Evolutionary conservation across 2,797 vertebrate species (phyloP).

Genomic region (Cyclura pinguis): DNA sequence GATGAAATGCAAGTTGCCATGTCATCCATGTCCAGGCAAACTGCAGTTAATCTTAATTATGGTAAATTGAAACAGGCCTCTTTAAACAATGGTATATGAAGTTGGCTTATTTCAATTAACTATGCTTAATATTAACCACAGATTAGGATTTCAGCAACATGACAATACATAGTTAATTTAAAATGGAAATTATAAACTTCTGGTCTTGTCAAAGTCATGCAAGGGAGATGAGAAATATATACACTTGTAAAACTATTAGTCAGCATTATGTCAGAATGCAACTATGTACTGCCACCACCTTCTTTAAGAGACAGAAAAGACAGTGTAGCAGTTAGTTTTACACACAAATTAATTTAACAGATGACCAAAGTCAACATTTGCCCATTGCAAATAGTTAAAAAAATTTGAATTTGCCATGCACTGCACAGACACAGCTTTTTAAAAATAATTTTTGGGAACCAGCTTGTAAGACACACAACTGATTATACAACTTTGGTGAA

Average conservation of each 20-base stretch:
- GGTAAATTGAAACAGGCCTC: background rate
- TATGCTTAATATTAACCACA: background rate
- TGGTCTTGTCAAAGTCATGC: background rate
- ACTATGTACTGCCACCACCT: background rate
- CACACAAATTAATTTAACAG: background rate
- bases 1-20: background rate
- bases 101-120: background rate
- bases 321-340: background rate
- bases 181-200: background rate
- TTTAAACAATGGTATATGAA: background rate
- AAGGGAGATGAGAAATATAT: background rate
- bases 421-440: background rate
- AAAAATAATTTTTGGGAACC: background rate
- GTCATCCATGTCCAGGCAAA: background rate
- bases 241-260: background rate
- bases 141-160: too few species aligned
- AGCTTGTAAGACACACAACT: background rate
- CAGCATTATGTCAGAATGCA: background rate
- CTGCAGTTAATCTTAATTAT: background rate
- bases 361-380: background rate
- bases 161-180: too few species aligned
- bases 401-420: background rate
- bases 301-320: background rate
- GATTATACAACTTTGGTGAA: too few species aligned
- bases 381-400: background rate